Base-by-base conservation (phyloP, 1,140 invertebrate genomes). In the Portunus trituberculatus region DNA sequence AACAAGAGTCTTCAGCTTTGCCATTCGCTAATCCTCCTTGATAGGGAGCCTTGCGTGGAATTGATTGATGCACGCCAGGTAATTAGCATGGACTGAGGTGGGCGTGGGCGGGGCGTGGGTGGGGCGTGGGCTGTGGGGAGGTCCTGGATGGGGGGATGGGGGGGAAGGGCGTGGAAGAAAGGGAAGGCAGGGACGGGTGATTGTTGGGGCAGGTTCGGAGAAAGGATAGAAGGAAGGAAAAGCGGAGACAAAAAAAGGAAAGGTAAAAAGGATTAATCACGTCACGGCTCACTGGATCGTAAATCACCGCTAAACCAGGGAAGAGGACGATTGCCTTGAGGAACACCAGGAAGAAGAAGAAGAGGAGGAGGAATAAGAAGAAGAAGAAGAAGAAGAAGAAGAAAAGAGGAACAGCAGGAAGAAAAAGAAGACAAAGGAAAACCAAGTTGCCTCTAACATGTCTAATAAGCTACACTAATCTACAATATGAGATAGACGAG, bases 281-380 rank as follows among this genome's bases (percentile, higher is more conserved):
- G 46, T 48, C 59, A 76, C 52, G 25, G 28, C 2, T 20, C 90
- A 52, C 28, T 28, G 12, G 4, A 20, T 48, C 52, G 59, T 76
- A 76, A 91, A 39, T 76, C 90, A 91, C 10, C 12, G 29, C 29
- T 67, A 25, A 76, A 76, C 76, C 52, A 91, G 67, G 92, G 92
- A 93, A 93, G 32, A 93, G n/a, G 16, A 28, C 2, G 16, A 83
- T 25, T 76, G 45, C 28, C 29, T 25, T 92, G 91, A 92, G 6
- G 67, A 76, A 39, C 67, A 12, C 67, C 67, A 76, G 7, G 10
- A 20, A 10, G 67, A 76, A 20, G 59, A 87, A 29, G 45, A 88
- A 29, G 45, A 39, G 86, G 86, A 45, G 45, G 86, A 88, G 86
- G 45, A n/a, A 86, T 12, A 86, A 4, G 12, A 59, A 59, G 20